phyloP scores from a whole-genome alignment of 2,888 invertebrate genomes.

The Zaprionus obscuricornis region DNA sequence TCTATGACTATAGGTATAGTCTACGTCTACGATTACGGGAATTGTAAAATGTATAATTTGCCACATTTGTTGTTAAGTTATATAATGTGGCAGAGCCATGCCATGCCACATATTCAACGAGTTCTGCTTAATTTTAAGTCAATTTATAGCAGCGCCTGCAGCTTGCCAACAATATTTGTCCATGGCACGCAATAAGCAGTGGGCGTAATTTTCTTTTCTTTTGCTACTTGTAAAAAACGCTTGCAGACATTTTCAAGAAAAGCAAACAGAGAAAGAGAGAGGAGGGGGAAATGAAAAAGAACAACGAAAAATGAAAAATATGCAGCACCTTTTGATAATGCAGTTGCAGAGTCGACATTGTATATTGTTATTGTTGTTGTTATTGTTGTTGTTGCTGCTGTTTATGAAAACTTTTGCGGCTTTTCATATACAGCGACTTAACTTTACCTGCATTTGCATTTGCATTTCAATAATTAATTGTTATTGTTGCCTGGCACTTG shows the following conservation, averaged over 20 bases:
- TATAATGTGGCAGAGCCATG: slow-evolving; percentile 48
- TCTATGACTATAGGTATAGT: too few species aligned
- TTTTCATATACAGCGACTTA: slow-evolving; percentile 30
- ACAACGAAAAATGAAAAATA: too few species aligned
- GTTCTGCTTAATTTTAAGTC: slow-evolving; percentile 39
- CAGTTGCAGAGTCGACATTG: too few species aligned
- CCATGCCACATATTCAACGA: slow-evolving; percentile 48
- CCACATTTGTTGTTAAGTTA: not conserved
- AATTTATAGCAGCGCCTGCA: slow-evolving; percentile 40
- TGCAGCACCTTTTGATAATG: slow-evolving; percentile 48
- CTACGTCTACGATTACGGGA: too few species aligned
- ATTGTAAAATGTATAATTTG: too few species aligned
- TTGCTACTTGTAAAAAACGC: slow-evolving; percentile 5
- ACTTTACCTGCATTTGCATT: slow-evolving; percentile 41
- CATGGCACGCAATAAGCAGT: slow-evolving; percentile 39
- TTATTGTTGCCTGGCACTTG: slow-evolving; percentile 57
- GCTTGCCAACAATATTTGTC: slow-evolving; percentile 38
- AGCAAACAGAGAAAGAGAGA: too few species aligned
- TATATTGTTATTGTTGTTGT: not conserved
- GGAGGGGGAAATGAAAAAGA: too few species aligned
- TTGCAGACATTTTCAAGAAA: too few species aligned
- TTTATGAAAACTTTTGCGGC: slow-evolving; percentile 48
- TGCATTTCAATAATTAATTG: slow-evolving; percentile 68
- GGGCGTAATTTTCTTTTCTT: not conserved
- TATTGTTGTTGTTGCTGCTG: slow-evolving; percentile 11